Evolutionary conservation across 2,888 invertebrate species (phyloP).

Genomic region (Therioaphis trifolii): DNA sequence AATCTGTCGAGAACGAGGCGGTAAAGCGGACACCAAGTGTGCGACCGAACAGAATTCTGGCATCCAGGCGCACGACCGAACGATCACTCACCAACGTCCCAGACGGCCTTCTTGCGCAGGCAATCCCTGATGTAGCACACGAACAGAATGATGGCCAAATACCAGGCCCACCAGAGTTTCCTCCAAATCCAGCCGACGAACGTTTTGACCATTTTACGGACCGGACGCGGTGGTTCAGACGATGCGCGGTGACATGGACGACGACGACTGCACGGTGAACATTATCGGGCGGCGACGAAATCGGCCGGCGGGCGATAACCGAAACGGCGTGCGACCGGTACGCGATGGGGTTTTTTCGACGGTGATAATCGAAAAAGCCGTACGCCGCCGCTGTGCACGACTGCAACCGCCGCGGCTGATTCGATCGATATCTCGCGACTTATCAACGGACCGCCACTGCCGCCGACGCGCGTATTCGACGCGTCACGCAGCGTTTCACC

Average conservation of each 20-base stretch:
- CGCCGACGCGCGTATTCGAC: not conserved
- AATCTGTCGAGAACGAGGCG: too few species aligned
- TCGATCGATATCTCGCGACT: not conserved
- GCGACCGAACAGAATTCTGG: too few species aligned
- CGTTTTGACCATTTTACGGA: conserved; percentile 33
- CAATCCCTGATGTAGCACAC: conserved; percentile 54
- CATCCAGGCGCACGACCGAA: too few species aligned
- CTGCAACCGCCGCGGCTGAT: not conserved
- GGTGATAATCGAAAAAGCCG: too few species aligned
- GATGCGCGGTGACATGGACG: not conserved
- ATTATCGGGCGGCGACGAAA: not conserved
- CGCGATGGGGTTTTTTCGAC: too few species aligned
- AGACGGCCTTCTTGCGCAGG: conserved; percentile 40
- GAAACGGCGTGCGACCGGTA: conserved; percentile 10
- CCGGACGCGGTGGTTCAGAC: not conserved
- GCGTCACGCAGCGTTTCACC: not conserved
- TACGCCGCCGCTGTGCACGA: conserved; percentile 1
- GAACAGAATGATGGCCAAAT: conserved; percentile 46
- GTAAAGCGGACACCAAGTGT: too few species aligned
- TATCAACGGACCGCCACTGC: not conserved
- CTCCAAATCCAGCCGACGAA: conserved; percentile 52
- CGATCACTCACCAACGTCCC: conserved; percentile 37
- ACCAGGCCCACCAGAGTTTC: conserved; percentile 58
- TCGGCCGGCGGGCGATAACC: too few species aligned
- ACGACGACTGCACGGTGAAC: not conserved